Conservation (phyloP, 2,888 invertebrate species). For the Erebia aethiops region DNA sequence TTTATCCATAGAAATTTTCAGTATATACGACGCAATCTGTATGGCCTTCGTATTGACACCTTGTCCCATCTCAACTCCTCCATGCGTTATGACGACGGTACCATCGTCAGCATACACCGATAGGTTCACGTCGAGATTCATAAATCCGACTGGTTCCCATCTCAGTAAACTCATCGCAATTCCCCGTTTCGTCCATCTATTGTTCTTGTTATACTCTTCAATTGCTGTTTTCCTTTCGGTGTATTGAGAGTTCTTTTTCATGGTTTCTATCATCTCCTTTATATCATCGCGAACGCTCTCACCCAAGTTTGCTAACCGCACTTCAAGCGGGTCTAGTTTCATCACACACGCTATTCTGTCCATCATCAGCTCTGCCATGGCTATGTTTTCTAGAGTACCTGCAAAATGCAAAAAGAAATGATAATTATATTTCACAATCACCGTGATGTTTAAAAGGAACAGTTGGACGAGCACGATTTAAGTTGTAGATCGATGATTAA, state of each 20-base stretch:
- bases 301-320: constrained; percentile 56
- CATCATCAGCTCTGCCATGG: constrained; percentile 78
- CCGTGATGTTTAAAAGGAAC: no score
- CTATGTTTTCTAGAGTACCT: constrained; percentile 48
- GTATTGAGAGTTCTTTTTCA: constrained; percentile 70
- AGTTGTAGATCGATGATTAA: no score
- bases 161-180: constrained; percentile 64
- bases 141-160: constrained; percentile 72
- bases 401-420: neutral
- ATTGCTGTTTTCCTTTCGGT: constrained; percentile 63
- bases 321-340: constrained; percentile 78
- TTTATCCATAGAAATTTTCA: constrained; percentile 85
- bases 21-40: constrained; percentile 85
- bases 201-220: constrained; percentile 79
- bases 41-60: constrained; percentile 88
- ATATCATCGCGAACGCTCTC: constrained; percentile 58
- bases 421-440: no score
- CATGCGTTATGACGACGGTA: constrained; percentile 87
- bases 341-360: constrained; percentile 81
- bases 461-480: no score
- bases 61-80: constrained; percentile 91
- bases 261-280: constrained; percentile 66
- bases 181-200: constrained; percentile 88
- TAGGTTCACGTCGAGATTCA: constrained; percentile 83
- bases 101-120: constrained; percentile 88